Conservation (phyloP, 2,113 vertebrate genomes). For the Percopsis transmontana region DNA sequence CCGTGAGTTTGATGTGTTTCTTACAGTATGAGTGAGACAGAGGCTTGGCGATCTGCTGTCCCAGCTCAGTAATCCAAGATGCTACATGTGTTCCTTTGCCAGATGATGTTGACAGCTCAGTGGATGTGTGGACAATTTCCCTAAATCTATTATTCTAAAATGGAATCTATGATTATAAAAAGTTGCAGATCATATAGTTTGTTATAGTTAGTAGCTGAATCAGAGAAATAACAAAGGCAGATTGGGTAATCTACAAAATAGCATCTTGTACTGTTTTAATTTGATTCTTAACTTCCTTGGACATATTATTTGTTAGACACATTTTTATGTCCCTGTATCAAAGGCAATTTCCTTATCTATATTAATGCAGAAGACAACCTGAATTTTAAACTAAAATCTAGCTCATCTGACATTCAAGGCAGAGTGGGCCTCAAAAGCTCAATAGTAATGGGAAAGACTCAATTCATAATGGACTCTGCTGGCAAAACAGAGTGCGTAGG, state of each 20-base stretch:
- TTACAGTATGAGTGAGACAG: not conserved
- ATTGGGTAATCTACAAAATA: too few relatives aligned
- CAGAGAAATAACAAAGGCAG: too few relatives aligned
- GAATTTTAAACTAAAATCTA: not conserved
- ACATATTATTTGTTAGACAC: not conserved
- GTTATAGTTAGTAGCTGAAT: too few relatives aligned
- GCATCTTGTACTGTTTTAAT: too few relatives aligned
- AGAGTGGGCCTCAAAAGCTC: constrained; percentile 2
- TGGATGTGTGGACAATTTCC: too few relatives aligned
- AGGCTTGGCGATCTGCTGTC: not conserved
- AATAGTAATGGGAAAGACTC: not conserved
- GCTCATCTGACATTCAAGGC: not conserved
- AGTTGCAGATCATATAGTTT: not conserved
- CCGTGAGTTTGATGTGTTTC: not conserved
- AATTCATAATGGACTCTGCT: not conserved
- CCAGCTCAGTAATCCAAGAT: not conserved
- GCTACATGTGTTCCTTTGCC: not conserved
- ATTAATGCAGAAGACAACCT: not conserved
- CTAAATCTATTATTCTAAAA: too few relatives aligned
- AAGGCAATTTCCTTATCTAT: not conserved
- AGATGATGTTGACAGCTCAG: not conserved
- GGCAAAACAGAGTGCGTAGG: not conserved
- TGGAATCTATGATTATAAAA: too few relatives aligned
- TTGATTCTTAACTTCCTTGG: not conserved
- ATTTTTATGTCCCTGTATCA: not conserved